Evolutionary conservation across 2,113 vertebrate genomes (phyloP).

Genomic region (Epinephelus fuscoguttatus): DNA sequence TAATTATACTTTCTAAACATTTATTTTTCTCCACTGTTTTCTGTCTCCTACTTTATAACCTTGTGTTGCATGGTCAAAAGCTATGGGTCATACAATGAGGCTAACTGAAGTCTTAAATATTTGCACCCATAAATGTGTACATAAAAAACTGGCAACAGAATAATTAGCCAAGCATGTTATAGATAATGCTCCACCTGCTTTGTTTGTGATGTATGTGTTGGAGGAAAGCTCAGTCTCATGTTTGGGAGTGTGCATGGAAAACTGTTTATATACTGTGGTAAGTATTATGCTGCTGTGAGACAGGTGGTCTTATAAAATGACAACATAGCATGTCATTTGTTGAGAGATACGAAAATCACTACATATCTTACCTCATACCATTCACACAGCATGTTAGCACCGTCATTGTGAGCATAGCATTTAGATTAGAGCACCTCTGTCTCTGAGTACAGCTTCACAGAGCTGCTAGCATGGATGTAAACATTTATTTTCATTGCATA

Average conservation of each 20-base stretch:
- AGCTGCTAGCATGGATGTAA: not conserved
- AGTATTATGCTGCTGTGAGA: not conserved
- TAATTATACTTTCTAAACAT: slow-evolving; percentile 84
- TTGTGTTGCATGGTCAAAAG: slow-evolving; percentile 39
- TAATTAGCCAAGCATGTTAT: not conserved
- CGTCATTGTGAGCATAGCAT: not conserved
- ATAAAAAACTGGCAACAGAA: not conserved
- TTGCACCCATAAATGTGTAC: not conserved
- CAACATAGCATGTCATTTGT: not conserved
- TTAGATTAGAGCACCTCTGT: not conserved
- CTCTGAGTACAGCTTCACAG: not conserved
- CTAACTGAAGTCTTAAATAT: slow-evolving; percentile 27
- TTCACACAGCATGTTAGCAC: not conserved
- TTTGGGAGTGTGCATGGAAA: not conserved
- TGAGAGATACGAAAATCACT: too few relatives aligned
- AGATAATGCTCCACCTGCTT: not conserved
- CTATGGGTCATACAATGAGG: slow-evolving; percentile 21
- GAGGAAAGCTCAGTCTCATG: not conserved
- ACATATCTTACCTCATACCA: not conserved
- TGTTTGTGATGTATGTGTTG: not conserved
- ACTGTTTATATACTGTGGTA: not conserved
- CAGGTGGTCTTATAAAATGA: slow-evolving; percentile 15
- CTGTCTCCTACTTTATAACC: slow-evolving; percentile 23
- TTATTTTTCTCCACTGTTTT: slow-evolving; percentile 59
- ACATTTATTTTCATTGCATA: not conserved